Base-by-base conservation (phyloP, 2,113 vertebrate genomes). In the Nicator chloris region DNA sequence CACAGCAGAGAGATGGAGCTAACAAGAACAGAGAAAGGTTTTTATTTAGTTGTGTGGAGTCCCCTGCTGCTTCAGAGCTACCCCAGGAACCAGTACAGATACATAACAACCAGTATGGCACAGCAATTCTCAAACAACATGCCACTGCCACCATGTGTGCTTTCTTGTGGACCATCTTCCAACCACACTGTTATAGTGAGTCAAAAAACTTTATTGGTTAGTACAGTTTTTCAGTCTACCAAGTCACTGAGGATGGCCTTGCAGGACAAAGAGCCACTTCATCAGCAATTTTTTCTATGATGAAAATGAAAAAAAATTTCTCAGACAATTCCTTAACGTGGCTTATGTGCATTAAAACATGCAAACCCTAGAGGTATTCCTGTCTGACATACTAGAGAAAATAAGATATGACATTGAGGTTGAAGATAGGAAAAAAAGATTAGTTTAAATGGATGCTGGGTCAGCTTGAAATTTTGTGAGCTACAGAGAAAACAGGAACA, bases 1-100 rank as follows among this genome's bases (percentile, higher is more conserved):
- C 84, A 99, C 98, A 2, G 99, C 98, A 8, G 99, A 94, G 39
- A 99, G 95, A 69, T 98, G 98, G 72, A 99, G 98, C 99, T 99
- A 93, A 53, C 0, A 8, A 53, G 42, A 87, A 86, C 13, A 88
- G 31, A 90, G 35, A 47, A 31, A 92, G 1, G 4, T 72, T 66
- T 85, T 39, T 15, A 12, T 50, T 73, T 17, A n/a, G 56, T 70
- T 49, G 42, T 7, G 6, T 17, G 27, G 8, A 24, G 21, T 59
- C 35, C 42, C 8, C 4, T 49, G 15, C 7, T 19, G 18, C 37
- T 56, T 28, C 69, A 84, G 15, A n/a, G 37, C 60, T 70, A 60
- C 35, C 76, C 90, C 72, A 82, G 69, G 75, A 91, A 54, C 37
- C 47, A 54, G n/a, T 19, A 64, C 0, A 70, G 56, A 78, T 4